These are phyloP conservation scores for Enteromius fasciolatus DNA, from an alignment of 2,797 vertebrate species.

Conservation along the genomic window DNA sequence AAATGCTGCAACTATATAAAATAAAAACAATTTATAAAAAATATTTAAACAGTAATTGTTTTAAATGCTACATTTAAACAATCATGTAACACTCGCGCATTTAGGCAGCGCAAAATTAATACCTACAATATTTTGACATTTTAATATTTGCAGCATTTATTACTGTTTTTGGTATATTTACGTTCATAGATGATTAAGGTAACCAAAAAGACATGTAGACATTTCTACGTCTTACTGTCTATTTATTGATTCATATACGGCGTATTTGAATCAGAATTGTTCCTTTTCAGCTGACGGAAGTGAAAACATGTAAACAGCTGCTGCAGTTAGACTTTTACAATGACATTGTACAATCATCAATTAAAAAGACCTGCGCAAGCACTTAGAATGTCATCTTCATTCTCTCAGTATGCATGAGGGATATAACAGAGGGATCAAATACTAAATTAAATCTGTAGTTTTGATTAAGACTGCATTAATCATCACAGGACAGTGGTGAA, in stretches of 20 bases:
- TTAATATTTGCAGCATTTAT: background rate
- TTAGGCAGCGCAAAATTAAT: background rate
- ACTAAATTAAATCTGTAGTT: slow-evolving; percentile 23
- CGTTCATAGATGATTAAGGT: background rate
- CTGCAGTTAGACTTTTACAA: background rate
- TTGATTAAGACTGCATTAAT: slow-evolving; percentile 30
- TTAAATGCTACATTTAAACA: background rate
- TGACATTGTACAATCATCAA: background rate
- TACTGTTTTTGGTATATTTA: background rate
- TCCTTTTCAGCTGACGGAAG: background rate
- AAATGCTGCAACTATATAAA: no score
- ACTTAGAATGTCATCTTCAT: background rate
- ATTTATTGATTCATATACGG: background rate
- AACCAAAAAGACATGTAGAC: background rate
- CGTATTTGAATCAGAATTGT: background rate
- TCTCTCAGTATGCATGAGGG: slow-evolving; percentile 1
- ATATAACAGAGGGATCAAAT: slow-evolving; percentile 17
- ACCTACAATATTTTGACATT: no score
- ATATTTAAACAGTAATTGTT: background rate
- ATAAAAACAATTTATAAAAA: background rate
- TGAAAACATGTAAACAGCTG: background rate
- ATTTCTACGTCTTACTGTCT: background rate
- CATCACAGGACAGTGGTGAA: background rate
- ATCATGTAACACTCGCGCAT: background rate
- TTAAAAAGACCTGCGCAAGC: background rate